A percentile compares a stretch with the other conserved stretches of the same genome.
These are phyloP conservation scores for Hydractinia echinata DNA, from an alignment of 30 jellyfish, hydroid and myxozoan genomes.

Conservation along the genomic window DNA sequence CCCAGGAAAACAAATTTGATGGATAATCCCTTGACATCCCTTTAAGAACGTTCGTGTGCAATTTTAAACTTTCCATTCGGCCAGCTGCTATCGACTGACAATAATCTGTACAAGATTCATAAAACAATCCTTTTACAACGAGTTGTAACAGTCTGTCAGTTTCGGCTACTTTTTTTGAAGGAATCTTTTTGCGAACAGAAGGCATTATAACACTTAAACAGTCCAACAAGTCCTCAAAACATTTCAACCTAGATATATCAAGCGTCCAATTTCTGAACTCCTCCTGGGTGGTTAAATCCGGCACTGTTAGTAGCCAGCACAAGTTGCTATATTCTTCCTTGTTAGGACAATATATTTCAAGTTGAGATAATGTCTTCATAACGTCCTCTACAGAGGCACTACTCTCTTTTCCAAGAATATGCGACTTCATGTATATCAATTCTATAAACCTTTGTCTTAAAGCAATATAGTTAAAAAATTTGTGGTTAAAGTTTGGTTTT, in stretches of 20 bases:
- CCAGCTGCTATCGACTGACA: conserved; percentile 88
- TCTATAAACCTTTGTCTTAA: conserved; percentile 79
- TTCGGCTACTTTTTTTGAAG: conserved; percentile 34
- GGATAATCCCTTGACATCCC: conserved; percentile 63
- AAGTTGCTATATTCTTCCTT: conserved; percentile 86
- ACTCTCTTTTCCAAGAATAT: conserved; percentile 63
- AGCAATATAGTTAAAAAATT: conserved; percentile 54
- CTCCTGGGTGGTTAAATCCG: conserved; percentile 65
- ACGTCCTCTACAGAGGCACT: conserved; percentile 72
- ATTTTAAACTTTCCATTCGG: background rate
- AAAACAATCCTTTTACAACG: conserved; percentile 75
- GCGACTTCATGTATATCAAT: conserved; percentile 66
- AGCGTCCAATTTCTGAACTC: conserved; percentile 89
- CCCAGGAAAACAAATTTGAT: conserved; percentile 81
- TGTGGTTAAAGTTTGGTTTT: conserved; percentile 44
- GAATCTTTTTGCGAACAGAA: conserved; percentile 33
- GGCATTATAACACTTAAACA: conserved; percentile 54
- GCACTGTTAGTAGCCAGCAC: conserved; percentile 94
- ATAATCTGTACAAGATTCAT: conserved; percentile 76
- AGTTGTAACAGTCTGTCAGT: conserved; percentile 79
- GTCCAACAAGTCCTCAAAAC: conserved; percentile 64
- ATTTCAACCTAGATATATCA: conserved; percentile 73
- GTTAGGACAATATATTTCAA: conserved; percentile 65
- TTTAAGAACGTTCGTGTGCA: conserved; percentile 37
- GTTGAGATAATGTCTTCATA: conserved; percentile 60